Evolutionary conservation across 2,888 invertebrate genomes (phyloP), one percentile per base, ranked within the genome.

Genomic region (Lithophane ornitopus): DNA sequence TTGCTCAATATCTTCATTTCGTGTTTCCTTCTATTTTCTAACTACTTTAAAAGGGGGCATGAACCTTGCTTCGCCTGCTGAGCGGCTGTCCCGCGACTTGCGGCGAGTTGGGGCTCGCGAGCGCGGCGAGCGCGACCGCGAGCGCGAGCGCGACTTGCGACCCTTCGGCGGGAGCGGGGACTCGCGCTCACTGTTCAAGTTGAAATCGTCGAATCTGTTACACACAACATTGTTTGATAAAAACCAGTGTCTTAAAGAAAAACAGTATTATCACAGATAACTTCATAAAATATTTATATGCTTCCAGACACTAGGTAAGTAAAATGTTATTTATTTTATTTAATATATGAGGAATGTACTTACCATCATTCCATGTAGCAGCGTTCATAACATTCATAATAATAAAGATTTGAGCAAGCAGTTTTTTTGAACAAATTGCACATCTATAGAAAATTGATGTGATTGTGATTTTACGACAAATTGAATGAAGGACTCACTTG

Each of bases 171-270:
- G 94, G 14, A 96, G 96, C 66, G 96, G 94, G 9, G 91, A 88
- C 88, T 96, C 96, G 26, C 95, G 95, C 90, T 97, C 97, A 88
- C 96, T 96, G 89, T 96, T 96, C 91, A 97, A 88, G 89, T 96
- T 96, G 92, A 97, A 97, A 88, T 97, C 97, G 89, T 97, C 97
- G 88, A 95, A 97, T 91, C 97, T 96, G 91, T 58, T 61, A 56
- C 26, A 62, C 52, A 85, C 39, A 58, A 78, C 22, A 69, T 62
- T 46, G 11, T 41, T 44, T 41, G 54, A n/a, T 54, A 61, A 74
- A 70, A 63, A 41, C n/a, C 7, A 19, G 8, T 54, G 19, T 34
- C 26, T 44, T 46, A 28, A 4, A 44, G 14, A 34, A 34, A 34
- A 67, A 65, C 26, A 46, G 28, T 28, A 28, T 22, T 46, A 39